Conservation (phyloP, 2,113 vertebrate genomes). For the Microtus oregoni region DNA sequence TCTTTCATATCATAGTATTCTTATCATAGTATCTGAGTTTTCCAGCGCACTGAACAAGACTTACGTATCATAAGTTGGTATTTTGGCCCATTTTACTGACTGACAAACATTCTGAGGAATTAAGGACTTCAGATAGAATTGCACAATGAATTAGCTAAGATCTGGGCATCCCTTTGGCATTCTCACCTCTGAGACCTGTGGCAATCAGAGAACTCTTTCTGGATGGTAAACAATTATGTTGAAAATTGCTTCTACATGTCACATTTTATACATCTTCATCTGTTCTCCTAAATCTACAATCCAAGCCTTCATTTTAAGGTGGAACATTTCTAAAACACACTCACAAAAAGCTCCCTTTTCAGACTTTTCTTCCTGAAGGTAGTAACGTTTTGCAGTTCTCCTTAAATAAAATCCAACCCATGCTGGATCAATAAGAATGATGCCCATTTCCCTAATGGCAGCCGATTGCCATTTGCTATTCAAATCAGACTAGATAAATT, state of each 20-base stretch:
- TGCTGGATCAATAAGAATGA: slow-evolving; percentile 93
- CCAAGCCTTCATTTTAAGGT: slow-evolving; percentile 75
- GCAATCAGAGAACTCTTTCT: slow-evolving; percentile 60
- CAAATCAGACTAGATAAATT: slow-evolving; percentile 95
- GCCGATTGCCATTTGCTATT: slow-evolving; percentile 94
- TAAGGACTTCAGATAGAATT: background rate
- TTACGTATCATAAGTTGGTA: background rate
- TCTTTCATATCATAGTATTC: slow-evolving; percentile 1
- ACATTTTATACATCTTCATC: slow-evolving; percentile 64
- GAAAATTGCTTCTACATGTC: slow-evolving; percentile 65
- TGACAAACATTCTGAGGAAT: slow-evolving; percentile 56
- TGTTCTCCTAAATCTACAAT: slow-evolving; percentile 44
- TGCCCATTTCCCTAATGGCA: slow-evolving; percentile 94
- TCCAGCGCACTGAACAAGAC: background rate
- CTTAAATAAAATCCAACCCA: slow-evolving; percentile 92
- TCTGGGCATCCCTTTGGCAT: background rate
- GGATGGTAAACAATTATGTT: slow-evolving; percentile 72
- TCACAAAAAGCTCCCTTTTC: slow-evolving; percentile 81
- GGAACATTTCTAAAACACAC: slow-evolving; percentile 74
- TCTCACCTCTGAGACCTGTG: slow-evolving; percentile 23
- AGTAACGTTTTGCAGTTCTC: slow-evolving; percentile 90
- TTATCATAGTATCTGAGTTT: slow-evolving; percentile 18
- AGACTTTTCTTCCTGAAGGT: slow-evolving; percentile 87
- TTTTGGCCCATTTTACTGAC: slow-evolving; percentile 74
- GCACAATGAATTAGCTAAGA: slow-evolving; percentile 37